Evolutionary conservation across 2,797 vertebrate genomes (phyloP).

Genomic region (Pseudochirops corinnae): DNA sequence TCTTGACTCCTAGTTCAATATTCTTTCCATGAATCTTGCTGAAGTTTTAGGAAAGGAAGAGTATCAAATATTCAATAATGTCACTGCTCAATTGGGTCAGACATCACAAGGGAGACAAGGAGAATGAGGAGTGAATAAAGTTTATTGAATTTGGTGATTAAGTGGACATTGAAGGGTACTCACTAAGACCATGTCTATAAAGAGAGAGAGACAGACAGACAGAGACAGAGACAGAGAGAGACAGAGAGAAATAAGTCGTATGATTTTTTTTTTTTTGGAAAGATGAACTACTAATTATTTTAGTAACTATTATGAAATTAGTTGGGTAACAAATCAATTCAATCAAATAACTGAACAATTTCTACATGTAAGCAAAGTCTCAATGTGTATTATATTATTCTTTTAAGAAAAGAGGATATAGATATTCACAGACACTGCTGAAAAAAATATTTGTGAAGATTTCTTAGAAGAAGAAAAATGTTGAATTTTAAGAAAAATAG

Average conservation of each 20-base stretch:
- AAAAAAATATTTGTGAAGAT: background rate
- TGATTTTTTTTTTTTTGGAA: too few relatives aligned
- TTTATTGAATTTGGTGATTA: background rate
- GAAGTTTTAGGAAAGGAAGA: background rate
- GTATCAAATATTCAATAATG: background rate
- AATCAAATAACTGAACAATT: background rate
- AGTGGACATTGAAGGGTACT: background rate
- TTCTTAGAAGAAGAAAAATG: background rate
- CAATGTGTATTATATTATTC: background rate
- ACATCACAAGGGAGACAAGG: background rate
- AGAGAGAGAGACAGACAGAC: too few relatives aligned
- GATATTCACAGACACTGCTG: background rate
- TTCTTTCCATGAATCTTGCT: background rate
- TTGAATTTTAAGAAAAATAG: too few relatives aligned
- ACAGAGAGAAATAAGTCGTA: too few relatives aligned
- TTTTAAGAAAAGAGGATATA: background rate
- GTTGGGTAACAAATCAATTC: background rate
- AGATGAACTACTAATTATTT: background rate
- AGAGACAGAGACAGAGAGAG: too few relatives aligned
- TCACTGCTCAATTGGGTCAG: background rate
- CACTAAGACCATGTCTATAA: background rate
- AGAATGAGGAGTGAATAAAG: background rate
- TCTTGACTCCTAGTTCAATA: background rate
- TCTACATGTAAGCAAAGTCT: background rate
- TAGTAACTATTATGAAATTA: background rate